Conservation (phyloP, 2,113 vertebrate genomes). For the Hiodon tergisus region DNA sequence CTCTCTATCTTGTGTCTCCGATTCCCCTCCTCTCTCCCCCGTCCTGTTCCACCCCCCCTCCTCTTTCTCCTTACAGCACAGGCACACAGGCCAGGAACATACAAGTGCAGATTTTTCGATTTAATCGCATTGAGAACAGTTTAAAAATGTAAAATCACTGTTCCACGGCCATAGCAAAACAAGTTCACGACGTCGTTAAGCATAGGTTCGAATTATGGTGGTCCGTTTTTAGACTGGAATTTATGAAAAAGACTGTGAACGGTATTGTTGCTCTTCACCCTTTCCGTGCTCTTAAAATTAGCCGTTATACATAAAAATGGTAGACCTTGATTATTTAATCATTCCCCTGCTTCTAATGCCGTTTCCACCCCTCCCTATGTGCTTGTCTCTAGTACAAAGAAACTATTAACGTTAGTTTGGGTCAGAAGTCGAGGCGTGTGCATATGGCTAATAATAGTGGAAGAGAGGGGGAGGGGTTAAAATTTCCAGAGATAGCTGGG, state of each 20-base stretch:
- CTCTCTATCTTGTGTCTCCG: constrained; percentile 36
- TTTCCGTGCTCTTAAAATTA: background rate
- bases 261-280: background rate
- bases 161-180: no score
- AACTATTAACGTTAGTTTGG: constrained; percentile 5
- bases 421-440: background rate
- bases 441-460: constrained; percentile 1
- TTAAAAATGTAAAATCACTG: background rate
- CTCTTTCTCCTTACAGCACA: constrained; percentile 9
- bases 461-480: constrained; percentile 4
- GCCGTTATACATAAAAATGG: background rate
- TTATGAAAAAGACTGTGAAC: background rate
- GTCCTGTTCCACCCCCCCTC: constrained; percentile 26
- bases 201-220: background rate
- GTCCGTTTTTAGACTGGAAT: background rate
- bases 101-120: background rate
- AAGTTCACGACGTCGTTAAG: background rate
- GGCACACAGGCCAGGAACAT: no score
- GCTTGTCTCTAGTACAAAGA: background rate
- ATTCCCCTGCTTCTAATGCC: background rate
- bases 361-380: background rate
- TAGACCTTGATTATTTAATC: no score
- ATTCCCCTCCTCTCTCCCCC: constrained; percentile 32
- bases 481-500: no score
- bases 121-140: background rate